phyloP scores from a whole-genome alignment of 92 coral and sea anemone genomes.

The Isaurus tuberculatus region DNA sequence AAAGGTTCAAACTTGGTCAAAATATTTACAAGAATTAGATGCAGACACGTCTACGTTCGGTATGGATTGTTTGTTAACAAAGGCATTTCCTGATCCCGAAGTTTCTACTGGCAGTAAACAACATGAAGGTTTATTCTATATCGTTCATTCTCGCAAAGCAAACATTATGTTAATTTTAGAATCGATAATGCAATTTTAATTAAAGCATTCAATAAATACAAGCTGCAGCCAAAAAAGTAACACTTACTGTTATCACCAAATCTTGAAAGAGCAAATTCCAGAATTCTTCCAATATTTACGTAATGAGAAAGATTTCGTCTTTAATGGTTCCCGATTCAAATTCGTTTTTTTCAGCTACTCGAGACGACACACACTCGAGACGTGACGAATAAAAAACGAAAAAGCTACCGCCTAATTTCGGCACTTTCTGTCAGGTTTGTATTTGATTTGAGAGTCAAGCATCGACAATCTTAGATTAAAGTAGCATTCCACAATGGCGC shows the following conservation, averaged over 20 bases:
- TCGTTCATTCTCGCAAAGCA: not conserved
- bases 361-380: too few species aligned
- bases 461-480: too few species aligned
- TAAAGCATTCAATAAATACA: not conserved
- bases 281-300: not conserved
- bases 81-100: constrained; percentile 12
- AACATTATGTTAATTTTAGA: not conserved
- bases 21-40: not conserved
- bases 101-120: not conserved
- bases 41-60: not conserved
- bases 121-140: not conserved
- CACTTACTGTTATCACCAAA: not conserved
- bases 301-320: too few species aligned
- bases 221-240: not conserved
- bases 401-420: too few species aligned
- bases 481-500: too few species aligned
- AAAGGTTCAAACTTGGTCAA: not conserved
- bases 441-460: too few species aligned
- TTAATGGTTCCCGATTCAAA: too few species aligned
- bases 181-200: not conserved
- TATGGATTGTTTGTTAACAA: not conserved
- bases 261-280: not conserved
- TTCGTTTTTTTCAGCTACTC: too few species aligned
- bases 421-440: too few species aligned
- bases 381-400: too few species aligned